Base-by-base conservation (phyloP, 53 echinoderm and acorn worm genomes). In the Antedon mediterranea region DNA sequence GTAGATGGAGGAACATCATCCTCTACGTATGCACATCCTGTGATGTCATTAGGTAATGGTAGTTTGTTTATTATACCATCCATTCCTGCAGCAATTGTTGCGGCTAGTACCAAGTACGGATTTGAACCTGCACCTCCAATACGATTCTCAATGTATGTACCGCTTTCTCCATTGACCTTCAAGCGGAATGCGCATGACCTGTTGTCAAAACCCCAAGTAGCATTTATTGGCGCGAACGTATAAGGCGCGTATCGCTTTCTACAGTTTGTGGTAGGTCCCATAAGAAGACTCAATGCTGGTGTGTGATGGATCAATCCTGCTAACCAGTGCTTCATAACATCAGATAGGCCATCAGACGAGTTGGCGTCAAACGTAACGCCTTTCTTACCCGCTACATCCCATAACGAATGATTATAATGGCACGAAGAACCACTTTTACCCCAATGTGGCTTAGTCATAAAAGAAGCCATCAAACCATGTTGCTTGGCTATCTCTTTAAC, bases 41-140 rank as follows among this genome's bases (percentile, higher is more conserved):
- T 79, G 9, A 90, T 77, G 30, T 71, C 43, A 11, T 79, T 32
- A 11, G 90, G 90, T 7, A 90, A 77, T n/a, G 85, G 88, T 5
- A 90, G 76, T 32, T 83, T 78, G 30, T 74, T 79, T 30, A 41
- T 71, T 75, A 90, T 85, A 7, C 90, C 90, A 43, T 88, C 88
- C 15, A 88, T 72, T 30, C 88, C 88, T 32, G 88, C 88, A 0
- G 88, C 88, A 32, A 88, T 78, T 7, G 79, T 82, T 31, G 88
- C 88, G 2, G 88, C 88, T 9, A 88, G 72, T 13, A 43, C 75
- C 27, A 90, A 81, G 34, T 90, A 90, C 8, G 90, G 90, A 83
- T 90, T 90, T 75, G 87, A 82, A 13, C 57, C 90, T 18, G 82
- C 82, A 8, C 87, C 90, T 37, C 88, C 90, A 79, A 90, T 85